Evolutionary conservation across 2,888 invertebrate species (phyloP).

Genomic region (Drosophila eohydei): DNA sequence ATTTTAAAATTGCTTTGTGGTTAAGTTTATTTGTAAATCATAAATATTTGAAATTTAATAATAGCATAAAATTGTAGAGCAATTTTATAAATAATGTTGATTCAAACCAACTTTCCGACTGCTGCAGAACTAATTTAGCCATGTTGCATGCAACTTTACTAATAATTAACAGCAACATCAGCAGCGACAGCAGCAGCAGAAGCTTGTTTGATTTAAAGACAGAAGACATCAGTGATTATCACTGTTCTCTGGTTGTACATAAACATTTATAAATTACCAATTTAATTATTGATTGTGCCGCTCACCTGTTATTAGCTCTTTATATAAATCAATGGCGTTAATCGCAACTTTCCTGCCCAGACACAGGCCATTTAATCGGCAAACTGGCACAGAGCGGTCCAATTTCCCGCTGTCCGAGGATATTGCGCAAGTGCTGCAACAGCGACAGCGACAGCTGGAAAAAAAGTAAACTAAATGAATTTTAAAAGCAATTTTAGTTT

Average conservation of each 20-base stretch:
- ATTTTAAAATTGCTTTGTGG: constrained; percentile 3
- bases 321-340: constrained; percentile 71
- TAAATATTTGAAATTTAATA: constrained; percentile 1
- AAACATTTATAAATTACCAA: constrained; percentile 30
- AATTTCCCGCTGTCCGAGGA: constrained; percentile 67
- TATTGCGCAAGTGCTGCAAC: constrained; percentile 66
- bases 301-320: constrained; percentile 65
- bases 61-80: not conserved
- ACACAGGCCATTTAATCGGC: constrained; percentile 46
- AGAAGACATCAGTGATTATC: constrained; percentile 31
- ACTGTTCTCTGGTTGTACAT: constrained; percentile 27
- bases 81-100: not conserved
- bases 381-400: constrained; percentile 48
- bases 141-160: constrained; percentile 1
- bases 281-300: constrained; percentile 35
- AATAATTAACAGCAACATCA: not conserved
- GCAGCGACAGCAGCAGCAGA: not conserved
- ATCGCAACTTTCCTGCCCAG: constrained; percentile 64
- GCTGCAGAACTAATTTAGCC: constrained; percentile 4
- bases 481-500: constrained; percentile 26
- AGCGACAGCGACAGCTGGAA: constrained; percentile 8
- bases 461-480: constrained; percentile 20
- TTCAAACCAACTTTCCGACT: not conserved
- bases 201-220: constrained; percentile 14
- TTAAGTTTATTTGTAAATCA: constrained; percentile 1